Percentiles rank a stretch among this genome's conserved stretches.
Evolutionary conservation across 1,140 invertebrate species (phyloP).

Genomic region (Tachypleus tridentatus): DNA sequence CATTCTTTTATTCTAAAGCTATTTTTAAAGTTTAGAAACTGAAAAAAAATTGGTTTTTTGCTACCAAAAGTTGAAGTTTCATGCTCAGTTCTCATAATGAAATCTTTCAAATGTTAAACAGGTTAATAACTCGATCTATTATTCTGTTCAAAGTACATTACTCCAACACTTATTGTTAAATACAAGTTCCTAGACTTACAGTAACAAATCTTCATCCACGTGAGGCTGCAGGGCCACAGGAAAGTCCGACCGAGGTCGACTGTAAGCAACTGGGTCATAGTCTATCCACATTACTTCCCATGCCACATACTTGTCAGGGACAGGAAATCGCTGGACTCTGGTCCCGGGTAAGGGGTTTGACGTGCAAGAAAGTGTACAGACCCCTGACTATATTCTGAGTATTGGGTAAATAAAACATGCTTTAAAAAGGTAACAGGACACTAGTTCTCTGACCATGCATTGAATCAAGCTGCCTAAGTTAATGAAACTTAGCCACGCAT

Average conservation of each 20-base stretch:
- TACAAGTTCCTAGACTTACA: constrained; percentile 25
- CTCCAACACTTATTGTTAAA: too few species aligned
- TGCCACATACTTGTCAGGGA: constrained; percentile 39
- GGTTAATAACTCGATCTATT: too few species aligned
- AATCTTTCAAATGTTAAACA: too few species aligned
- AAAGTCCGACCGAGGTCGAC: constrained; percentile 28
- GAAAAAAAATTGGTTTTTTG: too few species aligned
- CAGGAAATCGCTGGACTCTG: constrained; percentile 33
- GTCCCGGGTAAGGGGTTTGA: constrained; percentile 38
- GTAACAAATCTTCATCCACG: constrained; percentile 35
- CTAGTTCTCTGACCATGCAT: neutral
- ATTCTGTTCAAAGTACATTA: too few species aligned
- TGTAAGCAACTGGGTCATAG: constrained; percentile 36
- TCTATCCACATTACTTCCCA: constrained; percentile 35
- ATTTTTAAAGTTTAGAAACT: too few species aligned
- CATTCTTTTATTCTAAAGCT: too few species aligned
- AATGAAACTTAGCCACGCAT: neutral
- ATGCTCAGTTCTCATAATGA: too few species aligned
- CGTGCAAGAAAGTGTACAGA: constrained; percentile 31
- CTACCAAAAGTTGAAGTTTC: too few species aligned
- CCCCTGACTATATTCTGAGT: neutral
- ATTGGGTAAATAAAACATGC: neutral
- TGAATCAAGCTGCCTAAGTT: neutral
- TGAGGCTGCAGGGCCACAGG: constrained; percentile 25
- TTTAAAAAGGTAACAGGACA: neutral